Base-by-base conservation (phyloP, 2,113 vertebrate species). In the Anoplopoma fimbria region DNA sequence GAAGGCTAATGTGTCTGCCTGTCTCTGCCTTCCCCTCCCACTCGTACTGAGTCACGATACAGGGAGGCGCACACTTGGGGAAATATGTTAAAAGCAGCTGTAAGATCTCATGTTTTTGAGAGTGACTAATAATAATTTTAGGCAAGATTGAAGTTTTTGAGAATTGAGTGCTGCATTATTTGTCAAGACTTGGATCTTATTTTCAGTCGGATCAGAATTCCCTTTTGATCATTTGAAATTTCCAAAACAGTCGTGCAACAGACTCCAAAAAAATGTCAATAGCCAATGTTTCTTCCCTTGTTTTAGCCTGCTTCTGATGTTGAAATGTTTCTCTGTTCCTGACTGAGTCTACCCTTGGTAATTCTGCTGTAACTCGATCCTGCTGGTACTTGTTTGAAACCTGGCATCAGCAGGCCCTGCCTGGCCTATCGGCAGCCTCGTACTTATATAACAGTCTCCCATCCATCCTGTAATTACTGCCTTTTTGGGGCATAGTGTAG, bases 401-500 rank as follows among this genome's bases (percentile, higher is more conserved):
- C 84, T 88, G 92, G 88, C 92, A 92, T 93, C 83, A 81, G 89
- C 83, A 71, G 72, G 77, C 78, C 72, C 81, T 82, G 86, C 81
- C 82, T 83, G 87, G 87, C 88, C 93, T 90, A 88, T 91, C 90
- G 72, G 86, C 87, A 87, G 87, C 82, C 83, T 85, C 45, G 42
- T 83, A 79, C 90, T 92, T 91, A 89, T 88, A 86, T 90, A 90
- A 90, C 86, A 79, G 88, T 90, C 88, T 91, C 77, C 87, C 83
- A 91, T 91, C 93, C 90, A 68, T 92, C 87, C 89, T 93, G 86
- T 92, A 93, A 93, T 92, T 91, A 91, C 91, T 92, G 92, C 88
- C 90, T 93, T 94, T 92, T 91, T 87, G 89, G 93, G 90, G 83
- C 91, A 91, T 89, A 76, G 88, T 88, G 84, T 82, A 75, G 91